Evolutionary conservation across 2,888 invertebrate genomes (phyloP).

Genomic region (Xanthorhoe spadicearia): DNA sequence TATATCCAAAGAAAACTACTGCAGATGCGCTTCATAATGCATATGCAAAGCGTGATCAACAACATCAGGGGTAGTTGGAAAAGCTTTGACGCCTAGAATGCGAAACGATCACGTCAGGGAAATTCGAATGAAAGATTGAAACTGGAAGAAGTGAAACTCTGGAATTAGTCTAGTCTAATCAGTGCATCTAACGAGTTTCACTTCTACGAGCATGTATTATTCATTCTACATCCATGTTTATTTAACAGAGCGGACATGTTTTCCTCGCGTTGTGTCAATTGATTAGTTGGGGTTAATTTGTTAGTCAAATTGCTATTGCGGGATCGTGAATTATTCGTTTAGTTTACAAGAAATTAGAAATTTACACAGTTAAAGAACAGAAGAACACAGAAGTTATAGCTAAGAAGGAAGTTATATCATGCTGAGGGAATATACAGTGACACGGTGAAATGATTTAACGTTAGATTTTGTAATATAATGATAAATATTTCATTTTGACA

Average conservation of each 20-base stretch:
- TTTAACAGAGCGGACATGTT: constrained; percentile 52
- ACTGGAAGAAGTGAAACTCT: constrained; percentile 19
- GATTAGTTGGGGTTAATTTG: constrained; percentile 70
- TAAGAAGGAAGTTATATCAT: constrained; percentile 38
- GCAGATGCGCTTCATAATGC: constrained; percentile 86
- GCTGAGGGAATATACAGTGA: constrained; percentile 15
- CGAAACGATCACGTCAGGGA: constrained; percentile 76
- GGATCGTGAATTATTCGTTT: constrained; percentile 67
- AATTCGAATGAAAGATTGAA: constrained; percentile 16
- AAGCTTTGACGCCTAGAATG: constrained; percentile 84
- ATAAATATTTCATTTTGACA: too few relatives aligned
- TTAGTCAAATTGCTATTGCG: constrained; percentile 66
- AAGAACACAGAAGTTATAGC: constrained; percentile 54
- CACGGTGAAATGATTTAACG: not conserved
- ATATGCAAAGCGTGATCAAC: constrained; percentile 86
- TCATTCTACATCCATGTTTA: constrained; percentile 43
- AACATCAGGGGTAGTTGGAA: constrained; percentile 85
- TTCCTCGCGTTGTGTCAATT: constrained; percentile 42
- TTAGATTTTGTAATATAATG: not conserved
- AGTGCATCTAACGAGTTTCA: constrained; percentile 14
- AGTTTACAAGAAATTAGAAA: constrained; percentile 52
- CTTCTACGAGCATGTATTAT: constrained; percentile 34
- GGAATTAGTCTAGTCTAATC: not conserved
- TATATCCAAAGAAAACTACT: constrained; percentile 86
- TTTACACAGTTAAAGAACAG: constrained; percentile 51